Base-by-base conservation (phyloP, 1,140 invertebrate genomes). In the Megalopta genalis region DNA sequence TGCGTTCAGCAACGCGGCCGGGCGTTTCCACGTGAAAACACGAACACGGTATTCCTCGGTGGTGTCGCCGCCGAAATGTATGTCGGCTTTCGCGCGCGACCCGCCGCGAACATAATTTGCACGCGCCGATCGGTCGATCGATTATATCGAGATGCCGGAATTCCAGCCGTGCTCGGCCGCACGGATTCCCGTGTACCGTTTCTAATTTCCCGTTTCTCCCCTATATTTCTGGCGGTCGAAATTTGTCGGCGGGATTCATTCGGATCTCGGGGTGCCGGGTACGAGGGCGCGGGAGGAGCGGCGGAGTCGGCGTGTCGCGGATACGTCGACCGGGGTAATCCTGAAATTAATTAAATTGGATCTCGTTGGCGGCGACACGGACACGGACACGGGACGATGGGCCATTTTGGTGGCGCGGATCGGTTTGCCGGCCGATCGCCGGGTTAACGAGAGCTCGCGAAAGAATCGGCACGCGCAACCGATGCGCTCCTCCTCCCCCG, bases 261-360 rank as follows among this genome's bases (percentile, higher is more conserved):
- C 42, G 37, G 14, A 46, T 32, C 60, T 37, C 2, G 16, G 6
- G n/a, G n/a, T n/a, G n/a, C n/a, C n/a, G n/a, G n/a, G n/a, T n/a
- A n/a, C n/a, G n/a, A n/a, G n/a, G n/a, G n/a, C n/a, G n/a, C n/a
- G n/a, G n/a, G n/a, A n/a, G n/a, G n/a, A n/a, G 25, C 21, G n/a
- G 60, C 23, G 9, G 42, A 64, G 32, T 64, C 64, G 32, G 32
- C 12, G 42, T 52, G 59, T 70, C 67, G 62, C 42, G 1, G 39
- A 39, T 7, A 1, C 21, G 66, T 27, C 74, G 54, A 32, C 32
- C 32, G 42, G 27, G 59, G 67, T 70, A 69, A 77, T 77, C 62
- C 25, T 67, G 75, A 70, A 70, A 77, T 77, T 70, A 70, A 77
- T 77, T 77, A 77, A 77, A 77, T 52, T 57, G 46, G 23, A 63